Conservation (phyloP, 1,140 invertebrate species). For the Bilobella aurantiaca region DNA sequence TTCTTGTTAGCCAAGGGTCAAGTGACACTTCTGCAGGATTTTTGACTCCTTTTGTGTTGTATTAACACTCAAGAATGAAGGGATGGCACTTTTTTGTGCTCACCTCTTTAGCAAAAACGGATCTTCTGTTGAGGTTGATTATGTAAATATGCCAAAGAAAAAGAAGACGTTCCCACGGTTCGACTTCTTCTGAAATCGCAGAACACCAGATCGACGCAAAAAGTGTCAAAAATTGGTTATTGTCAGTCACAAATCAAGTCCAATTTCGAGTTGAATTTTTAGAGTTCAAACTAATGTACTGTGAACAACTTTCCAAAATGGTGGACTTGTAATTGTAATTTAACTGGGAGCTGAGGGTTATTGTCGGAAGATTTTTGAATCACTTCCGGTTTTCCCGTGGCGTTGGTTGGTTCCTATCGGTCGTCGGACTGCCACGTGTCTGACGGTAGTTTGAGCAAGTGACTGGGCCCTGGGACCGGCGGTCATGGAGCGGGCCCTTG, state of each 20-base stretch:
- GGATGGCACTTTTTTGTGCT: background rate
- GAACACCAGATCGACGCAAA: background rate
- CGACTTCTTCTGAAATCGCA: background rate
- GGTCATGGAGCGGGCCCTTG: background rate
- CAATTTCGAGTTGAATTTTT: no score
- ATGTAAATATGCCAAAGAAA: slow-evolving; percentile 1
- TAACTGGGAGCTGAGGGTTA: background rate
- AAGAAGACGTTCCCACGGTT: slow-evolving; percentile 3
- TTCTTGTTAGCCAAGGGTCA: background rate
- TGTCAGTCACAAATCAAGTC: no score
- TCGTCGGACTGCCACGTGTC: slow-evolving; percentile 6
- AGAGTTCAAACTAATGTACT: no score
- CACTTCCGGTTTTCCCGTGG: background rate
- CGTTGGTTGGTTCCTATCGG: background rate
- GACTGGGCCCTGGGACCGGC: background rate
- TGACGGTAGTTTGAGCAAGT: slow-evolving; percentile 5
- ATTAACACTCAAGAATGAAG: no score
- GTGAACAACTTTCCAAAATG: no score
- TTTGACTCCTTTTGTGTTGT: background rate
- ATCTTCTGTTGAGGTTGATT: background rate
- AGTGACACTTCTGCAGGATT: background rate
- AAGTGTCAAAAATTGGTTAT: background rate
- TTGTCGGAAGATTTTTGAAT: background rate
- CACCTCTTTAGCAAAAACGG: background rate
- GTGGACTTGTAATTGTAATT: background rate